phyloP scores from a whole-genome alignment of 2,888 invertebrate species.

The Archaeoteleia sp. region DNA sequence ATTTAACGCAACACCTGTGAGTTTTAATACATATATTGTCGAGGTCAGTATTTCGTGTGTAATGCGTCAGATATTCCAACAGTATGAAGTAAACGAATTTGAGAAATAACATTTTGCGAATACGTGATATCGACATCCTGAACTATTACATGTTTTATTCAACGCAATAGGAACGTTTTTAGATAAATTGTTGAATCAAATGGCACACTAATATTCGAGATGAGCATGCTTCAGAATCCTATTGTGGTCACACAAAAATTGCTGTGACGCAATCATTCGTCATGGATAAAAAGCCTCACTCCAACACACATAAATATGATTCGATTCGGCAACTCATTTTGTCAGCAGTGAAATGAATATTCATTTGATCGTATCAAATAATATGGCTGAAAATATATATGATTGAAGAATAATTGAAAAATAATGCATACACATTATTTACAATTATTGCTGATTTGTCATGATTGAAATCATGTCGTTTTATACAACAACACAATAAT shows the following conservation, averaged over 20 bases:
- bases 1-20: no score
- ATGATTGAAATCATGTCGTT: no score
- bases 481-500: no score
- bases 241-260: slow-evolving; percentile 19
- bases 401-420: slow-evolving; percentile 21
- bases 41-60: no score
- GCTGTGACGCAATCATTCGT: slow-evolving; percentile 8
- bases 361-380: no score
- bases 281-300: slow-evolving; percentile 16
- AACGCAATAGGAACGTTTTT: slow-evolving; percentile 41
- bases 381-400: slow-evolving; percentile 32
- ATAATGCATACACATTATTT: no score
- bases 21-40: no score
- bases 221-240: slow-evolving; percentile 27
- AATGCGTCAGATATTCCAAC: no score
- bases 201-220: slow-evolving; percentile 19
- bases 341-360: no score
- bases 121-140: slow-evolving; percentile 8
- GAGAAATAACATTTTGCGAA: slow-evolving; percentile 11
- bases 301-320: slow-evolving; percentile 17
- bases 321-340: slow-evolving; percentile 19
- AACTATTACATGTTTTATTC: slow-evolving; percentile 44
- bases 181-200: slow-evolving; percentile 24
- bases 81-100: slow-evolving; percentile 22
- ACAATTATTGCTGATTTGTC: no score